Evolutionary conservation across 2,888 invertebrate species (phyloP).

Genomic region (Lithophane ornitopus): DNA sequence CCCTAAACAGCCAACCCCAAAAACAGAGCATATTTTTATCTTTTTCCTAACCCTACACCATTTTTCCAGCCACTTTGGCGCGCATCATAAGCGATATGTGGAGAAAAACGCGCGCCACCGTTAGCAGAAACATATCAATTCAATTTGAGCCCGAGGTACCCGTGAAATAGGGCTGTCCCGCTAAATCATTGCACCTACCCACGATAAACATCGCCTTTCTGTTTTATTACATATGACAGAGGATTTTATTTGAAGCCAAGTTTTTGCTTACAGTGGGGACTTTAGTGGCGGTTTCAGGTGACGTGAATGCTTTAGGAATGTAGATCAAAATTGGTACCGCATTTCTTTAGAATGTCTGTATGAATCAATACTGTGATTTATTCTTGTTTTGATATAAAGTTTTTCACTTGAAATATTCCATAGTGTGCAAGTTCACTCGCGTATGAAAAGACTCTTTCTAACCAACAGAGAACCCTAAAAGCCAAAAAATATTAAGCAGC

Average conservation of each 20-base stretch:
- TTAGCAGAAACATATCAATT: slow-evolving; percentile 90
- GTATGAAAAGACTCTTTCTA: slow-evolving; percentile 1
- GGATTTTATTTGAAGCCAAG: slow-evolving; percentile 67
- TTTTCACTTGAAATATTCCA: neutral
- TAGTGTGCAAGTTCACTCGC: neutral
- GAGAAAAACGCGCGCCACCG: slow-evolving; percentile 86
- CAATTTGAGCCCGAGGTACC: slow-evolving; percentile 84
- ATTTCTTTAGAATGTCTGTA: slow-evolving; percentile 23
- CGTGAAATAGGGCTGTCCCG: slow-evolving; percentile 85
- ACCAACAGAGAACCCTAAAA: slow-evolving; percentile 17
- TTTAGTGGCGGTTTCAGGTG: slow-evolving; percentile 33
- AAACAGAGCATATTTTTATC: neutral
- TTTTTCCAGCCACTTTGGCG: slow-evolving; percentile 85
- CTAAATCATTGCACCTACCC: slow-evolving; percentile 83
- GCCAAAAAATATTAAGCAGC: slow-evolving; percentile 45
- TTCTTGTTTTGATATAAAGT: slow-evolving; percentile 1
- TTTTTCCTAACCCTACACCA: slow-evolving; percentile 75
- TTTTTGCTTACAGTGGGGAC: slow-evolving; percentile 20
- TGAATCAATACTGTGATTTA: slow-evolving; percentile 19
- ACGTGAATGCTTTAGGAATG: slow-evolving; percentile 24
- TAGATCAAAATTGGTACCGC: slow-evolving; percentile 20
- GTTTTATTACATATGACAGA: slow-evolving; percentile 86
- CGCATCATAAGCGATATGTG: slow-evolving; percentile 87
- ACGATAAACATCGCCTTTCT: slow-evolving; percentile 88
- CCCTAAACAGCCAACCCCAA: neutral